Evolutionary conservation across 2,888 invertebrate species (phyloP).

Genomic region (Thysanoteuthis rhombus): DNA sequence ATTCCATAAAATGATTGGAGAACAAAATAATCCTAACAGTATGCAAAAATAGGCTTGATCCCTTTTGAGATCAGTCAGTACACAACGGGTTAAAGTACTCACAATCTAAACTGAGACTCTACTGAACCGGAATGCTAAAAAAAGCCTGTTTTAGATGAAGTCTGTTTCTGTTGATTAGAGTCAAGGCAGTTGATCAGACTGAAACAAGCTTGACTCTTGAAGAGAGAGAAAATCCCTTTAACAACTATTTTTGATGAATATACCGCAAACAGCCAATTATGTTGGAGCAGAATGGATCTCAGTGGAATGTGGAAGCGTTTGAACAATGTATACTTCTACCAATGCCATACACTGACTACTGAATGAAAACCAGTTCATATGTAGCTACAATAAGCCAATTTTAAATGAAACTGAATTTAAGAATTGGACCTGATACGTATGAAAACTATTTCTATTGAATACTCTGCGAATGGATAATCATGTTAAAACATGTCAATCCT

Average conservation of each 20-base stretch:
- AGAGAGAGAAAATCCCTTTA: neutral
- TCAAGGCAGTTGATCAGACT: neutral
- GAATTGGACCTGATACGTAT: neutral
- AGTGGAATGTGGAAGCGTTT: neutral
- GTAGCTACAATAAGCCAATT: neutral
- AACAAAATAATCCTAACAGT: no score
- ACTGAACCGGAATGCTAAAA: no score
- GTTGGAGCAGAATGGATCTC: neutral
- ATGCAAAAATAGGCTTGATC: no score
- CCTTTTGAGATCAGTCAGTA: no score
- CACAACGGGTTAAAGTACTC: no score
- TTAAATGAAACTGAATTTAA: neutral
- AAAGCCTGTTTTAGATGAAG: no score
- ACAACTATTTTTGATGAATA: neutral
- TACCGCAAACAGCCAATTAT: neutral
- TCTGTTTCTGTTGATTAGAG: neutral
- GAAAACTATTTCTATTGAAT: neutral
- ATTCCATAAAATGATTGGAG: no score
- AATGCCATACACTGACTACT: no score
- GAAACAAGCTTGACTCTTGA: neutral
- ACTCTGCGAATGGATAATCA: neutral
- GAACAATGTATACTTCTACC: no score
- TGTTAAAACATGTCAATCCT: neutral
- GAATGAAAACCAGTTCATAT: no score
- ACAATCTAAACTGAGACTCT: no score